phyloP scores from a whole-genome alignment of 2,113 vertebrate genomes.

The Saccopteryx leptura region DNA sequence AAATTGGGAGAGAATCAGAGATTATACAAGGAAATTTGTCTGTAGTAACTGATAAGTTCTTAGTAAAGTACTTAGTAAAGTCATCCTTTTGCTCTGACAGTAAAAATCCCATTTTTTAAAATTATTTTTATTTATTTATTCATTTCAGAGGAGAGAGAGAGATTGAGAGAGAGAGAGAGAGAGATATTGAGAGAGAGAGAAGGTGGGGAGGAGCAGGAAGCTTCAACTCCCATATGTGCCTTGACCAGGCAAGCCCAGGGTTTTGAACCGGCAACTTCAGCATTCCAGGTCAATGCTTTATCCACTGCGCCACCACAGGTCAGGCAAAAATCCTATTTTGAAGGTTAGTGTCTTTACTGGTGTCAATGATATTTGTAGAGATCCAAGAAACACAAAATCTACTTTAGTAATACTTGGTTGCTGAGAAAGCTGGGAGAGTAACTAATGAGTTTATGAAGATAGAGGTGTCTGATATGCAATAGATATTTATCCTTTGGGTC shows the following conservation, averaged over 20 bases:
- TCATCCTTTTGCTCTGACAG: neutral
- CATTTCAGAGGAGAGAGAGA: too few species aligned
- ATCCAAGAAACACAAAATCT: neutral
- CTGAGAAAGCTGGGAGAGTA: neutral
- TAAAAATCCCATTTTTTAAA: neutral
- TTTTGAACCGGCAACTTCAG: too few species aligned
- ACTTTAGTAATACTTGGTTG: neutral
- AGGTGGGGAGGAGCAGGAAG: too few species aligned
- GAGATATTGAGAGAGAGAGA: too few species aligned
- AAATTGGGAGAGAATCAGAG: neutral
- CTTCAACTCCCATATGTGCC: too few species aligned
- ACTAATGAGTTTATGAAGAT: neutral
- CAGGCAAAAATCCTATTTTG: too few species aligned
- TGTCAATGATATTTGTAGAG: neutral
- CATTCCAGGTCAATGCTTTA: too few species aligned
- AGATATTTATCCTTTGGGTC: neutral
- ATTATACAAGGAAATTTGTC: neutral
- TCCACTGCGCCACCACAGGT: too few species aligned
- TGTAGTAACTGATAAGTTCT: neutral
- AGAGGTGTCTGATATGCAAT: neutral
- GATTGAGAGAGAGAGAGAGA: too few species aligned
- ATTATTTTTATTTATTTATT: too few species aligned
- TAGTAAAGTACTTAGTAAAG: neutral
- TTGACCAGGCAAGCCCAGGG: too few species aligned
- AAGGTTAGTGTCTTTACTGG: neutral